Evolutionary conservation across 2,113 vertebrate species (phyloP).

Genomic region (Xenotilapia longispinis): DNA sequence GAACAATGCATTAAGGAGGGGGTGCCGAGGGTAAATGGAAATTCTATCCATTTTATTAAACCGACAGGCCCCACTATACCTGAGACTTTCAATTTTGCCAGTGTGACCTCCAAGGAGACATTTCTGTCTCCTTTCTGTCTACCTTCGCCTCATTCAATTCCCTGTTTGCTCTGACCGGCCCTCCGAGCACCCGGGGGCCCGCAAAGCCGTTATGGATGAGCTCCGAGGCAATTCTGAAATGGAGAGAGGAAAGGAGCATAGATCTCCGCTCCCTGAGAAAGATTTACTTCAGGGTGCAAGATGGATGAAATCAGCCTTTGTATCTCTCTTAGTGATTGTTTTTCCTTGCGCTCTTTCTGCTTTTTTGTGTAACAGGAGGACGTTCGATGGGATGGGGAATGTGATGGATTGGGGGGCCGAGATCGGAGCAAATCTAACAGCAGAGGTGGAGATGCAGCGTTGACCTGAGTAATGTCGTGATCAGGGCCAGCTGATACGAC

Average conservation of each 20-base stretch:
- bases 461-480: conserved; percentile 22
- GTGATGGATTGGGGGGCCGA: conserved; percentile 30
- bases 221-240: conserved; percentile 60
- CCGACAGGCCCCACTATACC: conserved; percentile 80
- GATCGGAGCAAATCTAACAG: conserved; percentile 2
- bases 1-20: conserved; percentile 91
- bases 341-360: conserved; percentile 30
- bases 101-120: conserved; percentile 76
- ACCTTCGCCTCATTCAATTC: conserved; percentile 66
- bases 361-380: neutral
- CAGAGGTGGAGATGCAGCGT: conserved; percentile 2
- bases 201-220: conserved; percentile 61
- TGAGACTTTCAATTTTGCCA: conserved; percentile 84
- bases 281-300: conserved; percentile 56
- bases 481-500: neutral
- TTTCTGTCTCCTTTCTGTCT: conserved; percentile 64
- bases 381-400: conserved; percentile 9
- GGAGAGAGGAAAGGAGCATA: conserved; percentile 36
- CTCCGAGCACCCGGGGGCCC: conserved; percentile 36
- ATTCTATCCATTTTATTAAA: conserved; percentile 95
- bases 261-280: conserved; percentile 37
- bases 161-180: conserved; percentile 34
- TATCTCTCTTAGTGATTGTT: conserved; percentile 67
- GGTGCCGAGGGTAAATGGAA: conserved; percentile 88
- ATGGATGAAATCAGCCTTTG: conserved; percentile 64